Percentiles rank a stretch among this genome's conserved stretches.
phyloP scores from a whole-genome alignment of 2,113 vertebrate species.

The Vombatus ursinus region DNA sequence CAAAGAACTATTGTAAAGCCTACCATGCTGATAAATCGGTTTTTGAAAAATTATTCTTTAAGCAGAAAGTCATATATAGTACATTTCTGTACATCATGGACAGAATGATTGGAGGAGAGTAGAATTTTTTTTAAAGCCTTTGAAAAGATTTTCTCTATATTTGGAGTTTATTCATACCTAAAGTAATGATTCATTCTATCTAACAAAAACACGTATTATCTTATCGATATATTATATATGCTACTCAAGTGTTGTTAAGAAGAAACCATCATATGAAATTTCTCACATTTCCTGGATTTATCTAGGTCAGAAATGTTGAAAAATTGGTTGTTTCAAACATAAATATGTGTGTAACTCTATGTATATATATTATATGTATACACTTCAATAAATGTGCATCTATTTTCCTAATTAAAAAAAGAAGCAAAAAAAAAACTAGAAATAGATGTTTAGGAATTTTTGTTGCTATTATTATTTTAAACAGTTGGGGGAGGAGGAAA shows the following conservation, averaged over 20 bases:
- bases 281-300: constrained; percentile 57
- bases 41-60: neutral
- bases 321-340: constrained; percentile 32
- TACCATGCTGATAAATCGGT: neutral
- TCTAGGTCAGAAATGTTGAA: constrained; percentile 56
- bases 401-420: neutral
- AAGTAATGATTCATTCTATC: constrained; percentile 51
- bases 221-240: constrained; percentile 57
- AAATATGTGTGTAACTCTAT: neutral
- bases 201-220: constrained; percentile 61
- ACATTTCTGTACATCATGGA: neutral
- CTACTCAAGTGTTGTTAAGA: constrained; percentile 46
- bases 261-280: constrained; percentile 49
- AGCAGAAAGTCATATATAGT: neutral
- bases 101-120: neutral
- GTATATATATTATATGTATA: neutral
- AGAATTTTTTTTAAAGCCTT: neutral
- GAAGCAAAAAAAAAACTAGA: constrained; percentile 64
- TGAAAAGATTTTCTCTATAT: neutral
- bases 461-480: constrained; percentile 49
- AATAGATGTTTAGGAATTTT: constrained; percentile 1
- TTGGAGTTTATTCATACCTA: constrained; percentile 45
- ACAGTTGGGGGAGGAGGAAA: neutral
- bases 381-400: neutral
- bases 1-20: neutral